Percentiles rank a stretch among this genome's conserved stretches.
phyloP scores from a whole-genome alignment of 2,888 invertebrate species.

The Drosophila helvetica region DNA sequence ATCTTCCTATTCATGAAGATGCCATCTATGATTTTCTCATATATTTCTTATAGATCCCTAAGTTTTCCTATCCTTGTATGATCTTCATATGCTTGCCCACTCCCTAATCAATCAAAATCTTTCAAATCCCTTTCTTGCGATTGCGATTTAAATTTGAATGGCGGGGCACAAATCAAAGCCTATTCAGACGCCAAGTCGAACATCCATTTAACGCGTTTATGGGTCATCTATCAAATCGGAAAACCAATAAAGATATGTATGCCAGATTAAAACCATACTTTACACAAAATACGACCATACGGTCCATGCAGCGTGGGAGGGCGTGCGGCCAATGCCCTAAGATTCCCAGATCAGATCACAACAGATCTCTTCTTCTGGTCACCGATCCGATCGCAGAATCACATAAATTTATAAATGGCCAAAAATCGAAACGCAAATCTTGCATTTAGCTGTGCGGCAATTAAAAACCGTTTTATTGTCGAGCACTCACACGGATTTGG shows the following conservation, averaged over 20 bases:
- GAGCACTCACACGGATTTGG: slow-evolving; percentile 24
- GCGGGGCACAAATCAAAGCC: background rate
- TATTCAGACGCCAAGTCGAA: background rate
- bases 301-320: background rate
- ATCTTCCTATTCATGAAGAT: too few species aligned
- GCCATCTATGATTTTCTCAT: too few species aligned
- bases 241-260: background rate
- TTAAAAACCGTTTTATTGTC: slow-evolving; percentile 49
- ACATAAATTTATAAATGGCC: slow-evolving; percentile 28
- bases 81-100: background rate
- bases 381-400: slow-evolving; percentile 1
- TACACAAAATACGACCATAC: background rate
- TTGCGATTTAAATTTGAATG: background rate
- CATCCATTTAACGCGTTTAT: slow-evolving; percentile 4
- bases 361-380: too few species aligned
- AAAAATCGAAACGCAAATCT: slow-evolving; percentile 34
- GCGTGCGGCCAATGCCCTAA: background rate
- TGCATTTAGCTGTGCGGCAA: slow-evolving; percentile 43
- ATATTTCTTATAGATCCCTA: too few species aligned
- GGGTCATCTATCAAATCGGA: background rate
- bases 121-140: background rate
- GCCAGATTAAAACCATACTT: background rate
- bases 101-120: background rate
- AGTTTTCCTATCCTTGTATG: background rate
- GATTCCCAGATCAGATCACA: background rate